A percentile compares a stretch with the other conserved stretches of the same genome.
Conservation (phyloP, 2,113 vertebrate species). For the Caloenas nicobarica region DNA sequence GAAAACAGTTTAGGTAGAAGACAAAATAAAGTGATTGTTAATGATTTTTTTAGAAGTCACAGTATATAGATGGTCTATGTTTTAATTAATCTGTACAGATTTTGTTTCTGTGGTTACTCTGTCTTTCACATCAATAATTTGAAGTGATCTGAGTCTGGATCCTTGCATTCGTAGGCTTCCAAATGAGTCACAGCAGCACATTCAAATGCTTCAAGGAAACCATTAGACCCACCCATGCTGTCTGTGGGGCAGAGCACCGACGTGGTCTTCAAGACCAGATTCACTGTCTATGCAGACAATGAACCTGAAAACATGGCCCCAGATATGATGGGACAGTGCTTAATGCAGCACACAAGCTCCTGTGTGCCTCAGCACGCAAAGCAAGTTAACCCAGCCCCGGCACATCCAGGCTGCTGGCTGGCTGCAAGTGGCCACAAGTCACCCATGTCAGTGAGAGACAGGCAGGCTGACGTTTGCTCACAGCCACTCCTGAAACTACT, state of each 20-base stretch:
- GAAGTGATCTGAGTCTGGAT: neutral
- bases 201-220: neutral
- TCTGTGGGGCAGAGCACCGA: neutral
- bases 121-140: neutral
- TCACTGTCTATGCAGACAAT: neutral
- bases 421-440: neutral
- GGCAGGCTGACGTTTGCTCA: neutral
- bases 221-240: neutral
- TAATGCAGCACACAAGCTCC: neutral
- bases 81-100: neutral
- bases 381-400: accelerated
- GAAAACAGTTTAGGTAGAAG: neutral
- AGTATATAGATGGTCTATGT: neutral
- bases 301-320: neutral
- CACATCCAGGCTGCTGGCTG: neutral
- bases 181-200: neutral
- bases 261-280: neutral
- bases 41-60: neutral
- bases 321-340: neutral
- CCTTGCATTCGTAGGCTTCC: neutral
- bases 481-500: neutral
- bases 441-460: accelerated
- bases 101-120: neutral
- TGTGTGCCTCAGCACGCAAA: neutral
- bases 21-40: neutral